A percentile compares a stretch with the other conserved stretches of the same genome.
phyloP scores from a whole-genome alignment of 2,797 vertebrate genomes.

The Otus scops region DNA sequence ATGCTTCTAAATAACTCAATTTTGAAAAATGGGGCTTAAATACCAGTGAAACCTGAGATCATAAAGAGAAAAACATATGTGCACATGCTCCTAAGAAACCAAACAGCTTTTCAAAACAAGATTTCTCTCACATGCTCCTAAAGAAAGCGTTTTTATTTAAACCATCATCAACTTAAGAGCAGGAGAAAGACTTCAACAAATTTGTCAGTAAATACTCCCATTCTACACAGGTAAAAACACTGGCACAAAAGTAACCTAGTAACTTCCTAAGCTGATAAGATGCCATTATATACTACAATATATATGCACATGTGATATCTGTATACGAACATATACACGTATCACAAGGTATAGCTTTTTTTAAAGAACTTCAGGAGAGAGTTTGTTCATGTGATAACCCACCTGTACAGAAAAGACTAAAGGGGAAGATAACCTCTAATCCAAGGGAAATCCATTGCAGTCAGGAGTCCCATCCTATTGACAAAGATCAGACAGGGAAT shows the following conservation, averaged over 20 bases:
- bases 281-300: neutral
- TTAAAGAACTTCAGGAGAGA: neutral
- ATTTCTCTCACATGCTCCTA: neutral
- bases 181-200: neutral
- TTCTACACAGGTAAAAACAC: neutral
- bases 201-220: neutral
- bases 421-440: neutral
- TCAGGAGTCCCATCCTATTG: neutral
- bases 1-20: neutral
- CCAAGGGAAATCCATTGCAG: neutral
- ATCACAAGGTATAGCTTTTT: neutral
- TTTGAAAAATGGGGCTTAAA: neutral
- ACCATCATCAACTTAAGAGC: neutral
- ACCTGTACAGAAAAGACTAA: neutral
- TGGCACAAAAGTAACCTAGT: neutral
- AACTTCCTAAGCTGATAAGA: neutral
- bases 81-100: neutral
- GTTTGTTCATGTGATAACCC: neutral
- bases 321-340: neutral
- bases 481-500: neutral
- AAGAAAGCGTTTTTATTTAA: conserved; percentile 3
- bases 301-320: neutral
- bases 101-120: conserved; percentile 20
- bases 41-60: conserved; percentile 7
- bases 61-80: conserved; percentile 24